Evolutionary conservation across 2,797 vertebrate species (phyloP).

Genomic region (Malacoctenus gilli): DNA sequence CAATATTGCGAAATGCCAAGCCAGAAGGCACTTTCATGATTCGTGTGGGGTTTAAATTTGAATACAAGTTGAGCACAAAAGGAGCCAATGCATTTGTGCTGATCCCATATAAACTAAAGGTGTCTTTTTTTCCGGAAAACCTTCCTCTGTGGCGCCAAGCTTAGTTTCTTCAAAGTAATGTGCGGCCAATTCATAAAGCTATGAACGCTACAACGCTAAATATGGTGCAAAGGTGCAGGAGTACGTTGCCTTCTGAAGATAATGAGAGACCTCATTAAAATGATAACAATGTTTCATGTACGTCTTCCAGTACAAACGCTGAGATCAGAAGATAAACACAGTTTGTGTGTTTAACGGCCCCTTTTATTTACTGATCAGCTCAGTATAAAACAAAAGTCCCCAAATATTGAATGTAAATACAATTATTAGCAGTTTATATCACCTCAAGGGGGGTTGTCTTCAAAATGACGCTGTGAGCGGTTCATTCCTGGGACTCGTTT

Average conservation of each 20-base stretch:
- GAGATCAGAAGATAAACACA: conserved; percentile 22
- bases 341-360: conserved; percentile 8
- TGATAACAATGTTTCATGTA: too few relatives aligned
- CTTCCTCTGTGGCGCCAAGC: too few relatives aligned
- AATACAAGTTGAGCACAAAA: conserved; percentile 32
- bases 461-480: too few relatives aligned
- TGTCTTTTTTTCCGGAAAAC: too few relatives aligned
- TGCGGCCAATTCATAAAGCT: conserved; percentile 14
- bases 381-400: conserved; percentile 6
- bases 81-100: conserved; percentile 14
- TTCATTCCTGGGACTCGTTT: too few relatives aligned
- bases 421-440: too few relatives aligned
- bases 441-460: too few relatives aligned
- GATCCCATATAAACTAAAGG: too few relatives aligned
- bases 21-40: conserved; percentile 80
- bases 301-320: conserved; percentile 21
- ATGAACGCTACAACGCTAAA: conserved; percentile 31
- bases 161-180: too few relatives aligned
- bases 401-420: too few relatives aligned
- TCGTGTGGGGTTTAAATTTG: too few relatives aligned
- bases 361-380: conserved; percentile 3
- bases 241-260: conserved; percentile 27
- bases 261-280: conserved; percentile 17
- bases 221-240: conserved; percentile 43
- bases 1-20: conserved; percentile 68